These are phyloP conservation scores for Junonia oenone DNA, from an alignment of 2,888 invertebrate genomes.

Conservation along the genomic window DNA sequence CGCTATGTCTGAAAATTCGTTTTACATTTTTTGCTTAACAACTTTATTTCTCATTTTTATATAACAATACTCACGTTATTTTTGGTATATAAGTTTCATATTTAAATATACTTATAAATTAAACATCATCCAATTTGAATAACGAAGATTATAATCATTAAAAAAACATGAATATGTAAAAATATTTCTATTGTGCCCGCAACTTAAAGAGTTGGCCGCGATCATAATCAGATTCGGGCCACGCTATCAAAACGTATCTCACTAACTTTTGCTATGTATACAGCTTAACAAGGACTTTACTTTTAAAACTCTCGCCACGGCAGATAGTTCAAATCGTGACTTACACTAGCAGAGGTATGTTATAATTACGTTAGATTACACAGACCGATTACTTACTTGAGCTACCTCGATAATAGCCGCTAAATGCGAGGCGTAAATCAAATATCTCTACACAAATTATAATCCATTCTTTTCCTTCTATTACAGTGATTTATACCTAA, in stretches of 20 bases:
- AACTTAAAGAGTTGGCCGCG: constrained; percentile 44
- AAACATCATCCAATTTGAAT: neutral
- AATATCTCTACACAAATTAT: constrained; percentile 30
- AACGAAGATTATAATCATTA: neutral
- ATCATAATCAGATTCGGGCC: constrained; percentile 67
- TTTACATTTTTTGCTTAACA: neutral
- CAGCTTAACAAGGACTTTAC: constrained; percentile 41
- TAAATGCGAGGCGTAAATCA: constrained; percentile 34
- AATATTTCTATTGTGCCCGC: constrained; percentile 37
- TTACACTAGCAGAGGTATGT: constrained; percentile 62
- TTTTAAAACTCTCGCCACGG: constrained; percentile 52
- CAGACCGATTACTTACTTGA: constrained; percentile 47
- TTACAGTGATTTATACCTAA: constrained; percentile 8
- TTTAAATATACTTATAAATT: no score
- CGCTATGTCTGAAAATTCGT: no score
- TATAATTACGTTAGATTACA: constrained; percentile 75
- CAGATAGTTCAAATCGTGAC: constrained; percentile 73
- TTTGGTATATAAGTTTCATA: no score
- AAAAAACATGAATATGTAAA: neutral
- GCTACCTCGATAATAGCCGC: constrained; percentile 56
- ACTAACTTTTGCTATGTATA: constrained; percentile 35
- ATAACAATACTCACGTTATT: neutral
- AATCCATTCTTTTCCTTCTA: constrained; percentile 25
- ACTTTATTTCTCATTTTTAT: neutral
- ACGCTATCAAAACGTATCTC: constrained; percentile 47